These are phyloP conservation scores for Pedetes capensis DNA, from an alignment of 2,113 vertebrate species.

Conservation along the genomic window DNA sequence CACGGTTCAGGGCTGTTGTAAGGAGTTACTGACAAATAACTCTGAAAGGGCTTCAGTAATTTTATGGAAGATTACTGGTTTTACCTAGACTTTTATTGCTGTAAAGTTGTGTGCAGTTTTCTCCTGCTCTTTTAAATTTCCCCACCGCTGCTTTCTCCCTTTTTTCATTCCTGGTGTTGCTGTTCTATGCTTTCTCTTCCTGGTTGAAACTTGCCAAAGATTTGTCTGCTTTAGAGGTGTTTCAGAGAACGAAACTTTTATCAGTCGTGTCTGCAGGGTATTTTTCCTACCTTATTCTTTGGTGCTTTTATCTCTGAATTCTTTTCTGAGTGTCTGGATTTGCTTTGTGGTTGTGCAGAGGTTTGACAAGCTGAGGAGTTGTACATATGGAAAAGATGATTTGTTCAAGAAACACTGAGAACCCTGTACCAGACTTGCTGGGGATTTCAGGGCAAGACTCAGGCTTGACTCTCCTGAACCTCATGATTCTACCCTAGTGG, in stretches of 20 bases:
- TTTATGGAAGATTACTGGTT: neutral
- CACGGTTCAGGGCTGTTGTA: neutral
- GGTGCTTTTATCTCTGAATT: conserved; percentile 8
- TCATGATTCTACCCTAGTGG: conserved; percentile 51
- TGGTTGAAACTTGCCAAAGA: conserved; percentile 45
- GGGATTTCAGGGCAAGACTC: conserved; percentile 39
- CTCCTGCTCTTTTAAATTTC: neutral
- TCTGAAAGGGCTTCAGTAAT: neutral
- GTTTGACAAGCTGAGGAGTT: conserved; percentile 17
- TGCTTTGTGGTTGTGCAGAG: neutral
- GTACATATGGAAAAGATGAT: neutral
- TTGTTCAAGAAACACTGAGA: conserved; percentile 53
- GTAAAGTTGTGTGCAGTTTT: conserved; percentile 5
- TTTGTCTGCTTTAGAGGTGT: conserved; percentile 25
- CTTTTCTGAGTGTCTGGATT: neutral
- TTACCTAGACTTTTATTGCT: neutral
- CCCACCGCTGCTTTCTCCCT: neutral
- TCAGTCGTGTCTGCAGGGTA: neutral
- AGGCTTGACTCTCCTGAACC: conserved; percentile 23
- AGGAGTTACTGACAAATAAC: neutral
- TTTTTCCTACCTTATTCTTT: conserved; percentile 15
- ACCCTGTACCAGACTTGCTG: neutral
- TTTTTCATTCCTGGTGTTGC: neutral
- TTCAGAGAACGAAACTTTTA: conserved; percentile 26
- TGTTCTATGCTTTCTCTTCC: neutral